Evolutionary conservation across 2,113 vertebrate species (phyloP), one percentile per base, ranked within the genome.

Genomic region (Ornithorhynchus anatinus): DNA sequence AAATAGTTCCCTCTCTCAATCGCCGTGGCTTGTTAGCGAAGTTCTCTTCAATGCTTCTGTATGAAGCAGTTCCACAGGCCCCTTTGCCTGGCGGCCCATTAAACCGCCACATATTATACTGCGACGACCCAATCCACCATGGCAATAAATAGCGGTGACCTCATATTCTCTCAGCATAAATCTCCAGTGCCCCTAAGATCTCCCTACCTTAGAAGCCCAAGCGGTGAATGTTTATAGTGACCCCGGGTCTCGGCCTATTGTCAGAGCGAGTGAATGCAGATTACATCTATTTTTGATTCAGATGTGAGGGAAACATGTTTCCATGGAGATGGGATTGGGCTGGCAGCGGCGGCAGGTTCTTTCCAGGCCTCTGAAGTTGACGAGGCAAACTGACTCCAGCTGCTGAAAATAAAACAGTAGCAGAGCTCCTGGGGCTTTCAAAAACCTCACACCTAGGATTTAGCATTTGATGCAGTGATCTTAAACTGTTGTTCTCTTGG

Each of bases 271-370:
- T 36, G 47, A 27, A 27, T 51, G 48, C 53, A 58, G 29, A 20
- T 74, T 81, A 66, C 58, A 48, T 73, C 60, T 23, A 27, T 53
- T 77, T 73, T 69, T 65, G 7, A 72, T 64, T 79, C 33, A 32
- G 58, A 59, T 68, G 14, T 36, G 37, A 79, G 35, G 45, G 64
- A 43, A 69, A 8, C 27, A 72, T 3, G 29, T 59, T 51, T 32
- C 69, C 44, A 27, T 50, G 31, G 33, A 61, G 29, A 44, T 35
- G 51, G 45, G n/a, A 62, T 31, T 50, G 53, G 36, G 45, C 32
- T 67, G 29, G 61, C 59, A 6, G 37, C 38, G n/a, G 63, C 64
- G 59, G 44, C 44, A 53, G 72, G 27, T 62, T 48, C 27, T 31
- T 66, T 71, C 37, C 22, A 61, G 20, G 8, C 22, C 53, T 74